A percentile compares a stretch with the other conserved stretches of the same genome.
Conservation (phyloP, 2,113 vertebrate species). For the Pterocles burchelli region DNA sequence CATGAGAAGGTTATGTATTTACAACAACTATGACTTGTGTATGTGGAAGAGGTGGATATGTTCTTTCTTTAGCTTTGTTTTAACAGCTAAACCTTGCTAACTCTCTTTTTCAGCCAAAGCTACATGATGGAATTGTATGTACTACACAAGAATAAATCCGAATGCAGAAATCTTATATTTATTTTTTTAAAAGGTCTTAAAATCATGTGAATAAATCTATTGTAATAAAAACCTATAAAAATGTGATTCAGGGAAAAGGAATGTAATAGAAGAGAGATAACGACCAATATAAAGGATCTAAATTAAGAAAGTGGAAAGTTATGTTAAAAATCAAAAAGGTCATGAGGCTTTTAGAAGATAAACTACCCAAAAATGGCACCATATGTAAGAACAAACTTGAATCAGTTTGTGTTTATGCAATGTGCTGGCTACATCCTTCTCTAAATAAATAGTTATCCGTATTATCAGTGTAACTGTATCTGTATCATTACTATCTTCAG, state of each 20-base stretch:
- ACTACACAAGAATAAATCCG: background rate
- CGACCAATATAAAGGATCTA: background rate
- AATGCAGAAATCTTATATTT: background rate
- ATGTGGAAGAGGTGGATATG: background rate
- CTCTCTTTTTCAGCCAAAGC: background rate
- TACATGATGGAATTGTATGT: accelerated
- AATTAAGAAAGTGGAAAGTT: background rate
- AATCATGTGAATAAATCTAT: background rate
- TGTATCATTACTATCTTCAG: background rate
- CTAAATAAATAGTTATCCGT: background rate
- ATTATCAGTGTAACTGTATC: background rate
- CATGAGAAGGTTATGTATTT: background rate
- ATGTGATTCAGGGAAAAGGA: background rate
- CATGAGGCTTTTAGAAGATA: background rate
- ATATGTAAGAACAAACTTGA: background rate
- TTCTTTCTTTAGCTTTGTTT: background rate
- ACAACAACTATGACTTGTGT: background rate
- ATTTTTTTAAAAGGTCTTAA: background rate
- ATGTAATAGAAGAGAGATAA: background rate
- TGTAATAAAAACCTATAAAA: background rate
- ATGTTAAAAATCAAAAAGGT: background rate
- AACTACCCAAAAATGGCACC: background rate
- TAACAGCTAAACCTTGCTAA: background rate
- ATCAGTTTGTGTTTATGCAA: background rate
- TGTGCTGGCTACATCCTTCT: background rate